Evolutionary conservation across 2,888 invertebrate species (phyloP), one percentile per base, ranked within the genome.

Genomic region (Dioctria rufipes): DNA sequence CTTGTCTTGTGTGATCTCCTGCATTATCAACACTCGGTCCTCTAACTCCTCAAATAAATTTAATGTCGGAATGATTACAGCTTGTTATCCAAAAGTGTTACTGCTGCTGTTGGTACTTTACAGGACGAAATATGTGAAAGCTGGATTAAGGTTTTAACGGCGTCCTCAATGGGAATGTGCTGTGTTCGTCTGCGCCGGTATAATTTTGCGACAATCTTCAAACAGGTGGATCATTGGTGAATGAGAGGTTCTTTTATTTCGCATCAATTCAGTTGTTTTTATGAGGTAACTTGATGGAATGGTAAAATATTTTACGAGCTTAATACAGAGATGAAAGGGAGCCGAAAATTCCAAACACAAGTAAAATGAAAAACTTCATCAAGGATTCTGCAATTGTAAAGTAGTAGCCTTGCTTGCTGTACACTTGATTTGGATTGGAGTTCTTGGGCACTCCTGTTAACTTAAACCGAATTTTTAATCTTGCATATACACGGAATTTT

Each of bases 81-180:
- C 67, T n/a, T 67, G 67, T 67, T 67, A 67, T 67, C 67, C 67
- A 46, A 67, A 67, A 67, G 67, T 67, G 67, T 67, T 67, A 67
- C 43, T 67, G 67, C 67, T 67, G 67, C 67, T 67, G 67, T 42
- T 43, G 40, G 67, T 67, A 25, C 49, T 46, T 8, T 46, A 43
- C 67, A 46, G 25, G 46, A 67, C 5, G 67, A 67, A 67, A 67
- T 67, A 67, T 67, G 49, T 67, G 67, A 46, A 42, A 67, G 67
- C 67, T 67, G 67, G 67, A 67, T 67, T 67, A 67, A 67, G 67
- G 67, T 46, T 46, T 49, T 67, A 67, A 67, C 43, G 67, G 67
- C 43, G 46, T 67, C 46, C 42, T 43, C 42, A 67, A 46, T 67
- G 67, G 43, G 67, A 13, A 11, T 66, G 11, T 13, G 40, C 39